phyloP scores from a whole-genome alignment of 2,797 vertebrate species.

The Cichlasoma orientale region DNA sequence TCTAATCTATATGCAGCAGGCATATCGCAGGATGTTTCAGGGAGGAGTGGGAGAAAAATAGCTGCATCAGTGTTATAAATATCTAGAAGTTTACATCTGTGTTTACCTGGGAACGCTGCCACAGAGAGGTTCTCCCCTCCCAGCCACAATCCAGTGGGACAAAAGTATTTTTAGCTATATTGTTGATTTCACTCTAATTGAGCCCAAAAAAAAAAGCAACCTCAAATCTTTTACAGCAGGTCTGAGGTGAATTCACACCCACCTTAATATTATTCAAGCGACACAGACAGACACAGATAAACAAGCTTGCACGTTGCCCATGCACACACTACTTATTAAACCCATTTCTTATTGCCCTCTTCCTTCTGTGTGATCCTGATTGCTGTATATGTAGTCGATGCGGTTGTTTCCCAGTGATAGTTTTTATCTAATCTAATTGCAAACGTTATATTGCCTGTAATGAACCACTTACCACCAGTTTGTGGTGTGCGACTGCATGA shows the following conservation, averaged over 20 bases:
- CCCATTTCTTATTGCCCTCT: neutral
- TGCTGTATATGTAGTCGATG: neutral
- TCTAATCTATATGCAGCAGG: neutral
- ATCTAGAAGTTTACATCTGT: neutral
- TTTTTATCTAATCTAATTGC: neutral
- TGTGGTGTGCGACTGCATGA: neutral
- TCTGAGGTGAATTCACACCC: neutral
- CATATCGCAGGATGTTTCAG: neutral
- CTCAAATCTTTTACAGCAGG: neutral
- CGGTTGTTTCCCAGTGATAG: neutral
- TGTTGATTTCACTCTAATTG: conserved; percentile 6
- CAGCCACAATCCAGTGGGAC: neutral
- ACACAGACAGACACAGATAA: neutral
- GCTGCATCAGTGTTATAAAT: neutral
- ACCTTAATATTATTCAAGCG: neutral
- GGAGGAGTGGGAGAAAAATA: neutral
- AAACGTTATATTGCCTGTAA: neutral
- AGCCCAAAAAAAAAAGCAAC: neutral
- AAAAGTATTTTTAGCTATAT: neutral
- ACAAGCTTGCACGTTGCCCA: neutral
- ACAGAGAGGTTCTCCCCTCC: neutral
- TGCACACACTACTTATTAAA: neutral
- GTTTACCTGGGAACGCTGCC: neutral
- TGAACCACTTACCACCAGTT: neutral
- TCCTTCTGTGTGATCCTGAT: neutral